phyloP scores from a whole-genome alignment of 2,113 vertebrate genomes.

The Nesogale talazaci region DNA sequence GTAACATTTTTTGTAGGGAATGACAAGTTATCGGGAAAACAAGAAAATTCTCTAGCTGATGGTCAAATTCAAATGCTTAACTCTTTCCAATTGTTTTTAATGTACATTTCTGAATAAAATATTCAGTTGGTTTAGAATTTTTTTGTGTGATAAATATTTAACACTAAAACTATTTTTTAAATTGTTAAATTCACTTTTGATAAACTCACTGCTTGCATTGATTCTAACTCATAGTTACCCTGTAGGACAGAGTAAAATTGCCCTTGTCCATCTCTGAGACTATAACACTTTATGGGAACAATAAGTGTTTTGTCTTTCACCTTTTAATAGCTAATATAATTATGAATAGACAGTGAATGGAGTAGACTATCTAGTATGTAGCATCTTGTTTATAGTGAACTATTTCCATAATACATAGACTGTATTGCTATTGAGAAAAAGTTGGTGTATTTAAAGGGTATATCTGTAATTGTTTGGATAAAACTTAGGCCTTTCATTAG shows the following conservation, averaged over 20 bases:
- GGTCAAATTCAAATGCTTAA: not conserved
- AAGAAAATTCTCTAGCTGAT: not conserved
- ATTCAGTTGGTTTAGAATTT: not conserved
- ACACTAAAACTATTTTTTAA: constrained; percentile 25
- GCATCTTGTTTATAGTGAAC: not conserved
- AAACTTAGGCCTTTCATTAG: not conserved
- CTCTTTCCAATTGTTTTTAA: not conserved
- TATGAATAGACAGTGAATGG: constrained; percentile 16
- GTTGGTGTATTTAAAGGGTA: constrained; percentile 15
- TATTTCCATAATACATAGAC: not conserved
- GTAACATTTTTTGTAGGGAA: not conserved
- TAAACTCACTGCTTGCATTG: no score
- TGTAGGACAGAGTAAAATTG: no score
- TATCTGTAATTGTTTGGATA: not conserved
- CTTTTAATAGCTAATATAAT: constrained; percentile 33
- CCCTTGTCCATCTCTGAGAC: no score
- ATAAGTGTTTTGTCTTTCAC: no score
- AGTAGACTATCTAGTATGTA: not conserved
- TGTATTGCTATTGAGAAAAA: not conserved
- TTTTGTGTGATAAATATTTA: not conserved
- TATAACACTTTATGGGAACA: no score
- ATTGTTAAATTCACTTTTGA: not conserved
- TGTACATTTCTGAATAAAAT: not conserved
- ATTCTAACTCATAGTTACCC: no score
- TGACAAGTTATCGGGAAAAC: not conserved